Base-by-base conservation (phyloP, 2,113 vertebrate genomes). In the Lampris incognitus region DNA sequence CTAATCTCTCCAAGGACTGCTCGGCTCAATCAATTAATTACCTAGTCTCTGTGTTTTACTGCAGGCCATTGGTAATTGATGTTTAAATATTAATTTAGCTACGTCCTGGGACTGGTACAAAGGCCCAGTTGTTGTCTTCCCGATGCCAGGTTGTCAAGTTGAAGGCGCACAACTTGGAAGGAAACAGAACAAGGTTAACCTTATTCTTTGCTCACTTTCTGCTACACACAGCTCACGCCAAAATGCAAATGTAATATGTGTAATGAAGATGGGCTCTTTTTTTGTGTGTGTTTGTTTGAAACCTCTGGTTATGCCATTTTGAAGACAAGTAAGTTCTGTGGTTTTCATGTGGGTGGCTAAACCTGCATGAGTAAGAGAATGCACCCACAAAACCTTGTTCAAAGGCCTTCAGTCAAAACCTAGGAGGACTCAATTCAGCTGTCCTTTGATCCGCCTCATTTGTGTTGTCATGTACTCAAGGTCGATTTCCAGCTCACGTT, bases 71-170 rank as follows among this genome's bases (percentile, higher is more conserved):
- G 88, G 92, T 94, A 95, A 95, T 24, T 96, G 94, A 95, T 95
- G 93, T 95, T 96, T 93, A 96, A 96, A 96, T 96, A 96, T 96
- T 96, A 94, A 96, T 95, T 93, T 93, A 93, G 86, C 93, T 95
- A 93, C 94, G 93, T 94, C 93, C 92, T 93, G 94, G 89, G 94
- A 94, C 91, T 92, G 88, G 92, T 94, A 70, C 24, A 1, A 66
- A 77, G 84, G 82, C 85, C 58, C 72, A 79, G 85, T 88, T 90
- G 89, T 89, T 88, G 79, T 88, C 86, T 85, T 79, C 76, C 69
- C 68, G 52, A 69, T 76, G 69, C 57, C 72, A 58, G 40, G 56
- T 70, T 71, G 81, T 85, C 64, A 59, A 76, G 81, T 77, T 57
- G 62, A 70, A 79, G 67, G 68, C 71, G 4, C 51, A 61, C 74